Evolutionary conservation across 23 tunicate genomes (phyloP), one percentile per base, ranked within the genome.

Genomic region (Styela plicata): DNA sequence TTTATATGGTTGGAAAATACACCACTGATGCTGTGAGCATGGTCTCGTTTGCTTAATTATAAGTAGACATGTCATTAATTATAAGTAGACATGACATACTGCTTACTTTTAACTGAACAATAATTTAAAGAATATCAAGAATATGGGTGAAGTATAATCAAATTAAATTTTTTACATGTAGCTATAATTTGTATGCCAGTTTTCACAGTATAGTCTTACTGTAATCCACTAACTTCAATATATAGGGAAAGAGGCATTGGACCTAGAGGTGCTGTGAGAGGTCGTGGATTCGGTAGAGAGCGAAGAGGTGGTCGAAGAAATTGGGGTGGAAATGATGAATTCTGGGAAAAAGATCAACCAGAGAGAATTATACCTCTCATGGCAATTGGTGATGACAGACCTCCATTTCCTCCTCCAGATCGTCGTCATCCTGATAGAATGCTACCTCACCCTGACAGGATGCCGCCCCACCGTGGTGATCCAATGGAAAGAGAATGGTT

Each of bases 271-370:
- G n/a, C n/a, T n/a, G n/a, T n/a, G n/a, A n/a, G n/a, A n/a, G n/a
- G n/a, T n/a, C 71, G 71, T 18, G 71, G 71, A 18, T 67, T 44
- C 13, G 57, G 57, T 13, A 44, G 57, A 44, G 57, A 29, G 71
- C 19, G 71, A 67, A 67, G 71, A 1, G 71, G 22, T 22, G 71
- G 83, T 36, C 83, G 78, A 26, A 74, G 87, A 79, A 77, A 83
- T 10, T 44, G 57, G 57, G 57, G 87, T 83, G 34, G 92, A 83
- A 24, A 66, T 82, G 64, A 74, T 69, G 82, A 70, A 61, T 25
- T 22, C 57, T 44, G 57, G 57, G 57, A 44, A 44, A 13, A 67
- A 29, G 71, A 67, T 18, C 31, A 19, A 25, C 71, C 71, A 16
- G 31, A 22, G 24, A 27, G 71, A 25, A 25, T 67, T 67, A 22